Evolutionary conservation across 2,113 vertebrate species (phyloP), one percentile per base, ranked within the genome.

Genomic region (Silurus meridionalis): DNA sequence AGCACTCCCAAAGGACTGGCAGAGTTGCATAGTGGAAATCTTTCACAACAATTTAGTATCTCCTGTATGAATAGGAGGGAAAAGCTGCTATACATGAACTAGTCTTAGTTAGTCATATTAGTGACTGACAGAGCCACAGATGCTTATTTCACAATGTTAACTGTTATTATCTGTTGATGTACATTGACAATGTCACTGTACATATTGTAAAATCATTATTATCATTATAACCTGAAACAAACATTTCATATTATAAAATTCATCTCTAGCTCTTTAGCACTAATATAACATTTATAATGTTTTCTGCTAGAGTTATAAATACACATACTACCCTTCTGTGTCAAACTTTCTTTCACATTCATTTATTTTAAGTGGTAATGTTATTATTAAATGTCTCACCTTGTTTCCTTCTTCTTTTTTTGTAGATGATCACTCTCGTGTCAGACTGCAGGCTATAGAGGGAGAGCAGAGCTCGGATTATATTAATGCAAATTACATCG

Each of bases 401-500:
- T 64, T 48, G 52, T 83, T 85, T 28, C 52, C n/a, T 21, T 74
- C 61, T 57, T 82, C n/a, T 55, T 25, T 83, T 63, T 21, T 61
- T 77, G 64, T 89, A 99, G 98, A 99, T 88, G 98, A 99, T 92
- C 97, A 99, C 92, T 99, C 97, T 74, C 95, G 97, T 85, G 97
- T 99, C 89, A 95, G 97, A 86, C 93, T 99, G 87, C 97, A 98
- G 93, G 94, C 94, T 83, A 91, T 97, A 91, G 97, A 99, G 83
- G 97, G 97, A 84, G 97, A 99, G 83, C 94, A 94, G 74, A 96
- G 95, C 89, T 98, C 97, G 0, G 98, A 99, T 93, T 99, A 99
- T 89, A 99, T 99, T 94, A 99, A 99, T 85, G 98, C 97, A 86
- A 99, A 98, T 94, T 99, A 98, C 6, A 97, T 99, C 2, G 98